phyloP scores from a whole-genome alignment of 2,113 vertebrate genomes.

The Uropsilus gracilis region DNA sequence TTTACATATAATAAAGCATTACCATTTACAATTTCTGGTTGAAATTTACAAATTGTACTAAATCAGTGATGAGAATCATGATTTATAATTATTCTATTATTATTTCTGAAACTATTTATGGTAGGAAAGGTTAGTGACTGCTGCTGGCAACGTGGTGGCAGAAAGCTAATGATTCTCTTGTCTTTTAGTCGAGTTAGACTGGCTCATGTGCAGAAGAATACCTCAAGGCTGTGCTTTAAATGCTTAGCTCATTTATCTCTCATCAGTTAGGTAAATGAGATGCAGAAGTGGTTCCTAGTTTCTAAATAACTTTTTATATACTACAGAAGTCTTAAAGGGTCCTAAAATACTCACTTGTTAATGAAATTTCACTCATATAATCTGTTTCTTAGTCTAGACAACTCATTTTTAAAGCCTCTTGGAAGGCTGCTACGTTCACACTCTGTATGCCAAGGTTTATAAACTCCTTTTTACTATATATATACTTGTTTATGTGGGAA shows the following conservation, averaged over 20 bases:
- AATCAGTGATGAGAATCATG: conserved; percentile 44
- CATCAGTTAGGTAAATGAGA: conserved; percentile 74
- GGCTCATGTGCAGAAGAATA: neutral
- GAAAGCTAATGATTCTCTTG: conserved; percentile 42
- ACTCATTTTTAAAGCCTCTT: conserved; percentile 16
- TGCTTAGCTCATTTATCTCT: conserved; percentile 63
- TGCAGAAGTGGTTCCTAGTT: neutral
- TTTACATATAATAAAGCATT: conserved; percentile 60
- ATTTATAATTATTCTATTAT: conserved; percentile 59
- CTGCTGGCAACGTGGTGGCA: conserved; percentile 42
- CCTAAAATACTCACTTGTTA: conserved; percentile 51
- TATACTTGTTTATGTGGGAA: neutral
- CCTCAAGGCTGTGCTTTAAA: conserved; percentile 25
- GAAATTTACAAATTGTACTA: conserved; percentile 29
- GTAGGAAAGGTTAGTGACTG: conserved; percentile 41
- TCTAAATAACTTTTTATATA: conserved; percentile 72
- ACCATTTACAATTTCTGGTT: conserved; percentile 45
- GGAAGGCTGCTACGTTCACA: neutral
- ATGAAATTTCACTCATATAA: conserved; percentile 66
- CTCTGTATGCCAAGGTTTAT: neutral
- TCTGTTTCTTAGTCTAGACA: neutral
- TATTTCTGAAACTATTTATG: conserved; percentile 51
- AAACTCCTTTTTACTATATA: neutral
- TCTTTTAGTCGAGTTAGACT: conserved; percentile 50
- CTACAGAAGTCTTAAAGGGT: conserved; percentile 52